Conservation (phyloP, 2,113 vertebrate species). For the Odobenus rosmarus region DNA sequence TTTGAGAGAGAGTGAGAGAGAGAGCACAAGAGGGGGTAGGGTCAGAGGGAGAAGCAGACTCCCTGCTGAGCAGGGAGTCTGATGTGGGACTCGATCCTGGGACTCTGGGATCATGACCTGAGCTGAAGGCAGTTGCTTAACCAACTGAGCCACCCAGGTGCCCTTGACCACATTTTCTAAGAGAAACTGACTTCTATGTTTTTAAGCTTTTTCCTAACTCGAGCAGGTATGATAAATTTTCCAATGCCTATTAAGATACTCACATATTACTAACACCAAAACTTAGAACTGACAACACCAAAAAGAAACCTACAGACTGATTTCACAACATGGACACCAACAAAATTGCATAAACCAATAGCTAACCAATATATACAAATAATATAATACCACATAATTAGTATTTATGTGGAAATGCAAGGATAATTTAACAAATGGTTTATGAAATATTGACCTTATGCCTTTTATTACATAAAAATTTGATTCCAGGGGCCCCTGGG, state of each 20-base stretch:
- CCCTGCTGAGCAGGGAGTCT: no score
- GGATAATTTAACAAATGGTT: neutral
- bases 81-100: no score
- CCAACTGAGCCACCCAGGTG: no score
- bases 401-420: neutral
- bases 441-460: neutral
- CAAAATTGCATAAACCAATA: no score
- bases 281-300: neutral
- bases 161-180: neutral
- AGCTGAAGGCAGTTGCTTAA: no score
- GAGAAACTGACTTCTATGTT: neutral
- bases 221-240: neutral
- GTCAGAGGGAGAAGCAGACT: no score
- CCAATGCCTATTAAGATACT: neutral
- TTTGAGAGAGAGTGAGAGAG: no score
- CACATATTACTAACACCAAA: neutral
- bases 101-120: no score
- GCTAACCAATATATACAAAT: no score
- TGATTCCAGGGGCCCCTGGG: no score
- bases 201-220: neutral
- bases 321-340: neutral
- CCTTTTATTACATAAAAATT: neutral
- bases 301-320: neutral
- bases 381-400: no score
- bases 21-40: no score